Evolutionary conservation across 2,888 invertebrate species (phyloP).

Genomic region (Drosophila anomelani): DNA sequence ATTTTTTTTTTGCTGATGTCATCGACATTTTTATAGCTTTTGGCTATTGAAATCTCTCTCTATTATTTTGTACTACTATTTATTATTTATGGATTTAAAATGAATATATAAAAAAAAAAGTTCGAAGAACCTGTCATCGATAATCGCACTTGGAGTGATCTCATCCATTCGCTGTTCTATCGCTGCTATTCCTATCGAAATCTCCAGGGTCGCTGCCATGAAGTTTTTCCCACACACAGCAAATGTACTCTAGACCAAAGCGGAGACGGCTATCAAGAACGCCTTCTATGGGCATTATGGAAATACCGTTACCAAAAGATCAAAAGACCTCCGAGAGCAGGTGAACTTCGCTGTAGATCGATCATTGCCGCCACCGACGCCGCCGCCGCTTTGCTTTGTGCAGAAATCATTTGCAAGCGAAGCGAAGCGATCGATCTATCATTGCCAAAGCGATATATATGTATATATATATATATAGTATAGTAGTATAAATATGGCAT

Average conservation of each 20-base stretch:
- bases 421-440: constrained; percentile 57
- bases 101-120: not conserved
- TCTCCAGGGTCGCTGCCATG: constrained; percentile 34
- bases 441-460: constrained; percentile 56
- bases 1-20: not conserved
- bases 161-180: constrained; percentile 34
- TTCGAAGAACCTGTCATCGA: constrained; percentile 20
- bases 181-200: constrained; percentile 17
- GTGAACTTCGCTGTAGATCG: constrained; percentile 40
- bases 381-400: constrained; percentile 11
- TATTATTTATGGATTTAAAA: not conserved
- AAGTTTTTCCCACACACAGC: constrained; percentile 33
- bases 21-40: not conserved
- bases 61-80: not conserved
- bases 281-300: constrained; percentile 67
- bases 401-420: constrained; percentile 67
- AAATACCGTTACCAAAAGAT: constrained; percentile 67
- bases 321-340: constrained; percentile 51
- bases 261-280: constrained; percentile 24
- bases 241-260: constrained; percentile 3
- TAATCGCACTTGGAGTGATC: constrained; percentile 36
- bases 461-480: not conserved
- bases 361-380: constrained; percentile 38
- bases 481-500: constrained; percentile 2
- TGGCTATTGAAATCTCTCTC: not conserved